Percentiles rank a stretch among this genome's conserved stretches.
These are phyloP conservation scores for Pelobates cultripes DNA, from an alignment of 2,797 vertebrate species.

Conservation along the genomic window DNA sequence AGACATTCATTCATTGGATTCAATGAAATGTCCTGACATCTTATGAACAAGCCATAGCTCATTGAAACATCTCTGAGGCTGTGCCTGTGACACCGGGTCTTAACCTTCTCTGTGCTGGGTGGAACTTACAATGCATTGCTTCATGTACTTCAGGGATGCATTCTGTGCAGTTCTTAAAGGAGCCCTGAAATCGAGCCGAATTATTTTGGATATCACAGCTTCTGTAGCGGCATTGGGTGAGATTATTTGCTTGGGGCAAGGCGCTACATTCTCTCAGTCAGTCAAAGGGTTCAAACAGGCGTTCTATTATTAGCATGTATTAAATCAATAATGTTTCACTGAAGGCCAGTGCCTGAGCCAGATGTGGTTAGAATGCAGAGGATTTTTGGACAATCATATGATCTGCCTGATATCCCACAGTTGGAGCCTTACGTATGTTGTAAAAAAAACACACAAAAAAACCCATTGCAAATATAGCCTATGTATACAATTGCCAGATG, in stretches of 20 bases:
- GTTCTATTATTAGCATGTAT: neutral
- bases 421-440: too few species aligned
- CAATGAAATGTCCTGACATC: conserved; percentile 12
- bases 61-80: neutral
- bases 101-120: neutral
- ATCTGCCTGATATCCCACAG: too few species aligned
- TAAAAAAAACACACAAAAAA: too few species aligned
- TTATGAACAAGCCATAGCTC: conserved; percentile 7
- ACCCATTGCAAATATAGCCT: too few species aligned
- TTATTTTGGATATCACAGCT: neutral
- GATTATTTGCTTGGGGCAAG: neutral
- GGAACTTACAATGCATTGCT: too few species aligned
- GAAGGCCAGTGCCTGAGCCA: neutral
- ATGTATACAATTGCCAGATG: too few species aligned
- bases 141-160: too few species aligned
- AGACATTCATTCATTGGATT: neutral
- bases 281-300: neutral
- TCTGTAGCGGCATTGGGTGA: neutral
- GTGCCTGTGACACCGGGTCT: neutral
- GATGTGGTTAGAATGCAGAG: neutral
- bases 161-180: too few species aligned
- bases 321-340: neutral
- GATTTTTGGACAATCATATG: neutral
- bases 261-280: neutral
- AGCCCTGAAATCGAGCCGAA: neutral